Conservation (phyloP, 2,113 vertebrate species). For the Myocastor coypus region DNA sequence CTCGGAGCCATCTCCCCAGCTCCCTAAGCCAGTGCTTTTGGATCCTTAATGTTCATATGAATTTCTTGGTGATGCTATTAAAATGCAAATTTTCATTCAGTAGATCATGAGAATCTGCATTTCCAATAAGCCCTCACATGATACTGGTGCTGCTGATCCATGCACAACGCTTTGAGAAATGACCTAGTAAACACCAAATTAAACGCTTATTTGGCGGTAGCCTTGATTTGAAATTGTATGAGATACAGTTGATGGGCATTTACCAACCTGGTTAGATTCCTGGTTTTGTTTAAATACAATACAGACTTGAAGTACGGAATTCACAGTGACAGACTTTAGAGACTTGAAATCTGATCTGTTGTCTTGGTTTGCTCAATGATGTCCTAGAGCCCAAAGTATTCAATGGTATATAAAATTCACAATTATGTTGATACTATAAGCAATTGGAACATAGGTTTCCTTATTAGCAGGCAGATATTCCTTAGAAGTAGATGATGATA, state of each 20-base stretch:
- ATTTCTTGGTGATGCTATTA: not conserved
- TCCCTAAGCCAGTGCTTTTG: not conserved
- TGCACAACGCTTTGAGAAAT: not conserved
- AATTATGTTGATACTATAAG: not conserved
- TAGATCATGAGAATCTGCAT: not conserved
- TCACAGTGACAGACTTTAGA: not conserved
- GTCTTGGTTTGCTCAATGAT: not conserved
- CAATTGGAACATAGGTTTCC: not conserved
- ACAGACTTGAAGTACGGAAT: not conserved
- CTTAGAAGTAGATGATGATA: not conserved
- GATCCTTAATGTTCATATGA: conserved; percentile 15
- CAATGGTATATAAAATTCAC: not conserved
- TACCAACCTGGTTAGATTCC: not conserved
- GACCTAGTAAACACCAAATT: not conserved
- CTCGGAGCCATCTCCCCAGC: too few species aligned
- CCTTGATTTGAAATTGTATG: not conserved
- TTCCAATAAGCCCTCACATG: not conserved
- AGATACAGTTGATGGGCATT: not conserved
- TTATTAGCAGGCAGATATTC: not conserved
- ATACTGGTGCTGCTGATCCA: not conserved
- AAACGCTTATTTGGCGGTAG: conserved; percentile 37
- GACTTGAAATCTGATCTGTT: not conserved
- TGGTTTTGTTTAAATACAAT: not conserved
- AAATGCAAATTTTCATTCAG: conserved; percentile 34
- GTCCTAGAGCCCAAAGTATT: not conserved